These are phyloP conservation scores for Piaya cayana DNA, from an alignment of 2,113 vertebrate species.

Conservation along the genomic window DNA sequence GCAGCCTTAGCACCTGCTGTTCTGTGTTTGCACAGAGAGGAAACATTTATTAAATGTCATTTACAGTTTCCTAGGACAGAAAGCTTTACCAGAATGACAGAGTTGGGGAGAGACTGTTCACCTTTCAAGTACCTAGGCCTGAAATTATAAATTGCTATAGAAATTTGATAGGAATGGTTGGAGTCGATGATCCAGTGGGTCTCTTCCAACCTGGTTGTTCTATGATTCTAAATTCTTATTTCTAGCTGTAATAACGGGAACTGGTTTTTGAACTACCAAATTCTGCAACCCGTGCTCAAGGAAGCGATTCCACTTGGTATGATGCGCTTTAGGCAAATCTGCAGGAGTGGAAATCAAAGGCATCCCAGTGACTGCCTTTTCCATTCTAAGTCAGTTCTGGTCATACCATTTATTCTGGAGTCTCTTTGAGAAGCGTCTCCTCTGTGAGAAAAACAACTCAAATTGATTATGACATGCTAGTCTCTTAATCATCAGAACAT, in stretches of 20 bases:
- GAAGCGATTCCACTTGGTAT: background rate
- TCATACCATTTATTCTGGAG: background rate
- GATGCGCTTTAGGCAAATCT: background rate
- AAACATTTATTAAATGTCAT: background rate
- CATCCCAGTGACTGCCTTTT: background rate
- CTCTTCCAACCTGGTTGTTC: no score
- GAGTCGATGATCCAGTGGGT: no score
- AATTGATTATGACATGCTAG: background rate
- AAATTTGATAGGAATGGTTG: no score
- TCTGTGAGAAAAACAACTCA: background rate
- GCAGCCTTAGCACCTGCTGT: background rate
- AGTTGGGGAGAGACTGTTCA: background rate
- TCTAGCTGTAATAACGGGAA: background rate
- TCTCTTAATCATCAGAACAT: background rate
- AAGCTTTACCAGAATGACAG: background rate
- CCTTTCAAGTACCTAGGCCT: background rate
- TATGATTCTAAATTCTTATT: no score
- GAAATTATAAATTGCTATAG: background rate
- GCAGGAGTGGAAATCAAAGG: background rate
- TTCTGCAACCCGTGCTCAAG: background rate
- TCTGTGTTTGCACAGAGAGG: background rate
- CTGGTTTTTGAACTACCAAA: background rate
- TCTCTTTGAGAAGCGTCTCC: background rate
- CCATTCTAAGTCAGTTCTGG: background rate
- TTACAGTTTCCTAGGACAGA: background rate